Percentiles rank a stretch among this genome's conserved stretches.
These are phyloP conservation scores for Protonibea diacanthus DNA, from an alignment of 2,797 vertebrate species.

Conservation along the genomic window DNA sequence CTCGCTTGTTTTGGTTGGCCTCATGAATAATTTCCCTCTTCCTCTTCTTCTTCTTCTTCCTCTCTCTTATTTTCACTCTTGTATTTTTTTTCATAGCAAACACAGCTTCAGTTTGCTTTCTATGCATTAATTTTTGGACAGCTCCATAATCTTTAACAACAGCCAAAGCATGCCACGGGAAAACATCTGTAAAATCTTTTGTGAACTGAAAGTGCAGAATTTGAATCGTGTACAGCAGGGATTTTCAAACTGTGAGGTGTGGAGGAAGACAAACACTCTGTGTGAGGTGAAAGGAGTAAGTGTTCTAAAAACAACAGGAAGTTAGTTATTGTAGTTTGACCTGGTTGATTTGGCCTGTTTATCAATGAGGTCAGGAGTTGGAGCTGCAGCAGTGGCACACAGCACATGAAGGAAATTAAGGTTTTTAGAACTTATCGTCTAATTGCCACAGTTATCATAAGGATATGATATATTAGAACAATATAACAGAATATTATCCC, in stretches of 20 bases:
- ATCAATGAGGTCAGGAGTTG: background rate
- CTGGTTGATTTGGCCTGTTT: background rate
- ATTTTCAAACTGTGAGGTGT: background rate
- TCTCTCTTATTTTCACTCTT: background rate
- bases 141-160: background rate
- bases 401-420: background rate
- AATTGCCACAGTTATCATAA: background rate
- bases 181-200: background rate
- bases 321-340: conserved; percentile 1
- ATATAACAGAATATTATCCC: background rate
- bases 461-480: background rate
- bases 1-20: conserved; percentile 40
- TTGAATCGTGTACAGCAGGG: background rate
- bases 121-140: background rate
- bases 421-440: background rate
- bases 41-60: background rate
- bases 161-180: background rate
- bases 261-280: background rate
- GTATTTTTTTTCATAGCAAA: background rate
- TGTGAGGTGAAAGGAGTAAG: background rate
- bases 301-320: background rate
- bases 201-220: background rate
- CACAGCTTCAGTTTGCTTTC: too few species aligned
- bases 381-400: background rate
- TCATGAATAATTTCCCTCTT: conserved; percentile 35